Conservation (phyloP, 2,888 invertebrate genomes). For the Thera obeliscata region DNA sequence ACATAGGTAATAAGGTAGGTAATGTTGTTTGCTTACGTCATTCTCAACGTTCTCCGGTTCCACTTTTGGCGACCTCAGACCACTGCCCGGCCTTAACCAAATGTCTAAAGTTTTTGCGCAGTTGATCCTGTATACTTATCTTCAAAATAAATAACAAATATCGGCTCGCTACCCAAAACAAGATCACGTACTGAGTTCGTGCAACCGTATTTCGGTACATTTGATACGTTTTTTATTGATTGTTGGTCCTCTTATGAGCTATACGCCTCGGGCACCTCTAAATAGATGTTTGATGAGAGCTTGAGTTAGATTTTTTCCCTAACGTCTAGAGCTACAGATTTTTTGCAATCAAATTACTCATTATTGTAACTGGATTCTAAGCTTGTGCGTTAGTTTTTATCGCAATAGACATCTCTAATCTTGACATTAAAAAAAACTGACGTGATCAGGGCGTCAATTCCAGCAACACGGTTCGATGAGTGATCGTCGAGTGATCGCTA, state of each 20-base stretch:
- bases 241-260: conserved; percentile 46
- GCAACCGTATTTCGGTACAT: conserved; percentile 50
- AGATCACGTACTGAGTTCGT: conserved; percentile 58
- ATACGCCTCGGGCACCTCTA: conserved; percentile 27
- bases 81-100: not conserved
- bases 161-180: conserved; percentile 47
- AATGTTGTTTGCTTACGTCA: not conserved
- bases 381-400: too few species aligned
- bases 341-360: not conserved
- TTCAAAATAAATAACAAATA: conserved; percentile 48
- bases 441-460: too few species aligned
- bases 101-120: conserved; percentile 15
- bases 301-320: not conserved
- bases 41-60: not conserved
- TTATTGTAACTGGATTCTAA: too few species aligned
- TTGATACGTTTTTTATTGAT: conserved; percentile 59
- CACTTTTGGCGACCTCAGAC: not conserved
- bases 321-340: not conserved
- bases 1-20: too few species aligned
- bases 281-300: conserved; percentile 42
- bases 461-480: too few species aligned
- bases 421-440: too few species aligned
- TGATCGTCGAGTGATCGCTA: too few species aligned
- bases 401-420: too few species aligned
- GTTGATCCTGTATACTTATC: conserved; percentile 8